These are phyloP conservation scores for Brenthis hecate DNA, from an alignment of 2,888 invertebrate genomes.

Conservation along the genomic window DNA sequence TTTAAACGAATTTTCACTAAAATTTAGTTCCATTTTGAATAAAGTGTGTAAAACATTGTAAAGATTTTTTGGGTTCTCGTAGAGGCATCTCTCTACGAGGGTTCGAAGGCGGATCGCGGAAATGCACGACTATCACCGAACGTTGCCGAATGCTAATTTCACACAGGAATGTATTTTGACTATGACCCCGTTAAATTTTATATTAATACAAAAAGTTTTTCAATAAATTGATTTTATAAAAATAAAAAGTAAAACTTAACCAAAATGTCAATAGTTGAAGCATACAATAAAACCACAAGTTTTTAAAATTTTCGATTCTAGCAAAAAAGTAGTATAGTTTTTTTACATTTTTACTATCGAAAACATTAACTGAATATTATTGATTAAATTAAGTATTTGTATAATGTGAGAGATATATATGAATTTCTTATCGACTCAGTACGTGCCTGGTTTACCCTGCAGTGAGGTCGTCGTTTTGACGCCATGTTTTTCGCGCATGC, in stretches of 20 bases:
- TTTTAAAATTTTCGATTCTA: no score
- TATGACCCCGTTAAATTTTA: constrained; percentile 26
- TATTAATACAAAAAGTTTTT: neutral
- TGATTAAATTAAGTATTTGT: no score
- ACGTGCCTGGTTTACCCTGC: constrained; percentile 67
- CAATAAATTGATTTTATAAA: neutral
- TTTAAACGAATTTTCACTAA: constrained; percentile 51
- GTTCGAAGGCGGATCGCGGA: constrained; percentile 72
- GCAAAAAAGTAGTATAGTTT: no score
- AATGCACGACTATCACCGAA: constrained; percentile 69
- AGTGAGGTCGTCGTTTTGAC: constrained; percentile 64
- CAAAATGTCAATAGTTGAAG: neutral
- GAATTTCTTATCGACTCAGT: constrained; percentile 41
- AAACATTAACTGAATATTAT: no score
- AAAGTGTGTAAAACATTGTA: constrained; percentile 60
- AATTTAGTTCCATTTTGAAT: constrained; percentile 56
- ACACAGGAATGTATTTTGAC: constrained; percentile 57
- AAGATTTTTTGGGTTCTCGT: constrained; percentile 70
- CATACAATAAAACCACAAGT: no score
- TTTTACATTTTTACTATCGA: no score
- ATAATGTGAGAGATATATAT: neutral
- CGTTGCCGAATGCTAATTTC: constrained; percentile 69
- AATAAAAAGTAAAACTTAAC: neutral
- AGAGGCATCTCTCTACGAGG: constrained; percentile 70
- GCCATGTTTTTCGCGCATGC: constrained; percentile 79